Base-by-base conservation (phyloP, 2,113 vertebrate species). In the Phaethon lepturus region DNA sequence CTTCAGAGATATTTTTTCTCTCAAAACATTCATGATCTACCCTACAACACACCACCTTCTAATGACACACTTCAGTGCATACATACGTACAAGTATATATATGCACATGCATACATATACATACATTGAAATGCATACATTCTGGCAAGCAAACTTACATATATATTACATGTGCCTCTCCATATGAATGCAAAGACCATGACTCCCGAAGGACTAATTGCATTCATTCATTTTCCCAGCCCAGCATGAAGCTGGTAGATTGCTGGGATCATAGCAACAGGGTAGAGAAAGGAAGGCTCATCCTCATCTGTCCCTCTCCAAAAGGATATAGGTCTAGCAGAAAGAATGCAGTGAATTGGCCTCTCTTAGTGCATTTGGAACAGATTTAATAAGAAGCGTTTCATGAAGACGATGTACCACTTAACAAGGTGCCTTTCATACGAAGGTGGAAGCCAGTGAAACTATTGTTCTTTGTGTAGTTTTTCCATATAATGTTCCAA, bases 151-250 rank as follows among this genome's bases (percentile, higher is more conserved):
- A 0, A 38, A 93, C 38, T 38, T 62, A 52, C 69, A 60, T 95
- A 71, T 35, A 45, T 44, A 53, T 81, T 72, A 93, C 26, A 28
- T 78, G 59, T n/a, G 59, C 33, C 49, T 81, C 78, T 47, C 79
- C 31, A 5, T 74, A 96, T 69, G 23, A 95, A 95, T 87, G 88
- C 86, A 94, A 95, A 97, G 97, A 91, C 68, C 94, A 97, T 81
- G 95, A 97, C 97, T 98, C 97, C 94, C 97, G 88, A 98, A 98
- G 98, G 97, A 98, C 97, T 98, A 98, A 99, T 98, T 98, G 97
- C 98, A 98, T 98, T 98, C 97, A 98, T 98, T 98, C 97, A 96
- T 98, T 99, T 99, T 98, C 97, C 97, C 93, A 93, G 96, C 98
- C 95, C 98, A 98, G 98, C 98, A 90, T 95, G 98, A 95, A 97